Evolutionary conservation across 2,797 vertebrate genomes (phyloP).

Genomic region (Pantherophis alleghaniensis): DNA sequence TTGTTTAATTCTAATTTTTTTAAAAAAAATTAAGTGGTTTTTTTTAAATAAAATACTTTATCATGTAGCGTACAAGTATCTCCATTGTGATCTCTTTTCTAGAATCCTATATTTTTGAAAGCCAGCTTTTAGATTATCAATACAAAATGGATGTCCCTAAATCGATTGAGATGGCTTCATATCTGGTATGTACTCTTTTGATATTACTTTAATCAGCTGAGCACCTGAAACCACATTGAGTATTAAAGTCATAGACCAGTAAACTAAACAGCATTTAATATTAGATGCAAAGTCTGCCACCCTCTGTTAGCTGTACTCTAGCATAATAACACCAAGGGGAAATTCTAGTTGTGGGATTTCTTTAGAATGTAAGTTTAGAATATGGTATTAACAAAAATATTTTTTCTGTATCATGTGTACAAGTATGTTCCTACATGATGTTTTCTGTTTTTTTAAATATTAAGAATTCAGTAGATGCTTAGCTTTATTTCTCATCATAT

Average conservation of each 20-base stretch:
- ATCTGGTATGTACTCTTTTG: slow-evolving; percentile 30
- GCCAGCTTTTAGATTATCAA: slow-evolving; percentile 8
- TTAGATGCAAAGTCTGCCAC: slow-evolving; percentile 54
- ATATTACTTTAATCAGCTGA: slow-evolving; percentile 35
- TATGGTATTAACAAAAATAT: slow-evolving; percentile 18
- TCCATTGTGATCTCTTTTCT: background rate
- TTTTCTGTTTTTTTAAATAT: background rate
- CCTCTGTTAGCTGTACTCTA: slow-evolving; percentile 43
- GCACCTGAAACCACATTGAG: slow-evolving; percentile 34
- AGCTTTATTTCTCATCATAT: slow-evolving; percentile 6
- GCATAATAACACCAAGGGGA: slow-evolving; percentile 19
- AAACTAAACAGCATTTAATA: slow-evolving; percentile 35
- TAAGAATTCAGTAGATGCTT: background rate
- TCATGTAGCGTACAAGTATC: slow-evolving; percentile 13
- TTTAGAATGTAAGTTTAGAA: slow-evolving; percentile 36
- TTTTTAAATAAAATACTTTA: background rate
- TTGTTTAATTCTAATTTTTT: background rate
- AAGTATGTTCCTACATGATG: no score
- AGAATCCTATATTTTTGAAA: slow-evolving; percentile 39
- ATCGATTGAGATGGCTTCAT: background rate
- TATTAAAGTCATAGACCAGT: slow-evolving; percentile 19
- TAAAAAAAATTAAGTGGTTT: background rate
- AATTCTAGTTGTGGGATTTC: background rate
- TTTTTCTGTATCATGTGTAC: background rate
- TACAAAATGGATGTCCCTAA: background rate